These are phyloP conservation scores for Auanema sp. DNA, from an alignment of 2,888 invertebrate species.

Conservation along the genomic window DNA sequence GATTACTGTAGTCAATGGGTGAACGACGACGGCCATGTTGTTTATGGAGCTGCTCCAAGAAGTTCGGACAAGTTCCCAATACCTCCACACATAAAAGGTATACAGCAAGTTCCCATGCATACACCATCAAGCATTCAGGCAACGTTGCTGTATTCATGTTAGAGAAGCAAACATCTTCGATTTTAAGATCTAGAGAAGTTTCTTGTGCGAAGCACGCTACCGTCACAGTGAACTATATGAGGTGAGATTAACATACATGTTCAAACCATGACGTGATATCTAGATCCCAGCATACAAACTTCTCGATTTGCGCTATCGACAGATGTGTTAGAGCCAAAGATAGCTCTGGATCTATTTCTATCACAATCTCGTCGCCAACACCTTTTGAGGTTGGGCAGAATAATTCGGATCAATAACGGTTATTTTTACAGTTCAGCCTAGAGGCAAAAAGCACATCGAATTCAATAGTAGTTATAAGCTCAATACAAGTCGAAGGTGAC, in stretches of 20 bases:
- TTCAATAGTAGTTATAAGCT: constrained; percentile 47
- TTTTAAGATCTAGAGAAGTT: constrained; percentile 37
- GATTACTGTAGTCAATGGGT: constrained; percentile 62
- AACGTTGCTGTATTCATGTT: constrained; percentile 45
- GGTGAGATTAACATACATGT: constrained; percentile 23
- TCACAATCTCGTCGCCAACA: background rate
- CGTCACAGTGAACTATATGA: constrained; percentile 39
- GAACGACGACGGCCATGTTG: constrained; percentile 43
- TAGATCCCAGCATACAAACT: constrained; percentile 42
- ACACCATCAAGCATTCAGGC: constrained; percentile 16
- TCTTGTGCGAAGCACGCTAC: constrained; percentile 40
- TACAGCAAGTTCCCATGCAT: background rate
- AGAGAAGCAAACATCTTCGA: constrained; percentile 26
- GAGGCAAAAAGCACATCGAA: constrained; percentile 36
- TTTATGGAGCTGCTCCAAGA: constrained; percentile 45
- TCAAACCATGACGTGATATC: too few species aligned
- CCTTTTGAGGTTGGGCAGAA: constrained; percentile 1
- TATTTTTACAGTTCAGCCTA: constrained; percentile 21
- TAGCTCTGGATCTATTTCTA: background rate
- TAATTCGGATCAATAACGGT: too few species aligned
- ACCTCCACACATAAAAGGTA: constrained; percentile 28
- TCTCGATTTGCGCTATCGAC: constrained; percentile 41
- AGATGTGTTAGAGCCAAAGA: constrained; percentile 27
- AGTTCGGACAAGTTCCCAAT: constrained; percentile 40
- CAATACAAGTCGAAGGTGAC: constrained; percentile 43